Conservation (phyloP, 1,140 invertebrate species). For the Sycophaga agraensis region DNA sequence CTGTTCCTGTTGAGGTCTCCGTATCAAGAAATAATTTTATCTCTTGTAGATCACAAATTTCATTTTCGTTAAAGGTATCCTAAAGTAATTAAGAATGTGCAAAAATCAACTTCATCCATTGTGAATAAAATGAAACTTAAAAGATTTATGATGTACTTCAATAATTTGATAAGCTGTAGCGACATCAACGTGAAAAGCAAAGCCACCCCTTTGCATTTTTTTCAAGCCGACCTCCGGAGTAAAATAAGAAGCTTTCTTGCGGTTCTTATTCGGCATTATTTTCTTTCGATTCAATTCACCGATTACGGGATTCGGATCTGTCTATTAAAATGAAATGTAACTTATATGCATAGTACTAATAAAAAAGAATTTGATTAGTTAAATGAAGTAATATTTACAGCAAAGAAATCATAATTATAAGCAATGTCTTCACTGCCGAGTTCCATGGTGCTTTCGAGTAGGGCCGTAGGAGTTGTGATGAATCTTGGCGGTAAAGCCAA, state of each 20-base stretch:
- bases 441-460: conserved; percentile 63
- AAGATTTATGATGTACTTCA: conserved; percentile 35
- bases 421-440: conserved; percentile 65
- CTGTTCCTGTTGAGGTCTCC: conserved; percentile 58
- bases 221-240: conserved; percentile 47
- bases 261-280: conserved; percentile 41
- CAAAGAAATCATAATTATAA: conserved; percentile 50
- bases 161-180: conserved; percentile 65
- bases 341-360: too few species aligned
- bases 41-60: conserved; percentile 65
- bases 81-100: conserved; percentile 23
- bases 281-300: conserved; percentile 59
- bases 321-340: conserved; percentile 41
- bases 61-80: conserved; percentile 61
- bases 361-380: too few species aligned
- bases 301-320: conserved; percentile 60
- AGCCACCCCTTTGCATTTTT: conserved; percentile 54
- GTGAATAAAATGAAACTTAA: too few species aligned
- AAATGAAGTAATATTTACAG: neutral
- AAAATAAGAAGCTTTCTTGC: conserved; percentile 31
- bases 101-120: too few species aligned
- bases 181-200: conserved; percentile 66
- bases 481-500: conserved; percentile 65
- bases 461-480: conserved; percentile 64
- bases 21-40: conserved; percentile 61